Conservation (phyloP, 2,888 invertebrate species). For the Stenolophus ochropezus region DNA sequence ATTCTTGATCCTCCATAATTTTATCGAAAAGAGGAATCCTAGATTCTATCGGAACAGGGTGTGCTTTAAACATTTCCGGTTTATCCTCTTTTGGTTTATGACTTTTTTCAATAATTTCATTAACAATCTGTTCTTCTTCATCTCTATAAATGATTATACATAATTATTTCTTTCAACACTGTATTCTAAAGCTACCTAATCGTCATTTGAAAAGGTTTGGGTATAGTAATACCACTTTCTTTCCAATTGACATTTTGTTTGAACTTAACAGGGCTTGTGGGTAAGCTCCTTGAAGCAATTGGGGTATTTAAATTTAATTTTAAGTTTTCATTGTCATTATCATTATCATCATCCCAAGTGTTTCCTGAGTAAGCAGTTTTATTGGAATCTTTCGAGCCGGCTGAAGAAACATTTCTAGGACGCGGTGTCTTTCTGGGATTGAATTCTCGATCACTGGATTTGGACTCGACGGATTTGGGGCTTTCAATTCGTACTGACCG, state of each 20-base stretch:
- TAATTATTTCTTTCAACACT: conserved; percentile 1
- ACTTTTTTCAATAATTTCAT: conserved; percentile 72
- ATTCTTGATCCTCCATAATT: conserved; percentile 82
- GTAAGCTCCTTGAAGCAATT: conserved; percentile 75
- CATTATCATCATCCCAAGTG: conserved; percentile 67
- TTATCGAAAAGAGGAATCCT: conserved; percentile 83
- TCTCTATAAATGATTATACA: conserved; percentile 74
- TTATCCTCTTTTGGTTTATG: conserved; percentile 71
- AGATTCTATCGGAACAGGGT: conserved; percentile 82
- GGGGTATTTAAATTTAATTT: conserved; percentile 64
- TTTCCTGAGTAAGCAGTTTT: conserved; percentile 62
- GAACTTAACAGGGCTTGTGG: conserved; percentile 75
- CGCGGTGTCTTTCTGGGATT: conserved; percentile 33
- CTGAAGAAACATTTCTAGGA: conserved; percentile 65
- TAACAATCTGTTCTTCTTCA: conserved; percentile 78
- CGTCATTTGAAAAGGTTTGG: conserved; percentile 83
- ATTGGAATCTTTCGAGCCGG: conserved; percentile 66
- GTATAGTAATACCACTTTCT: conserved; percentile 75
- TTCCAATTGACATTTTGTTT: conserved; percentile 69
- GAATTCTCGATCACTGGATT: conserved; percentile 65
- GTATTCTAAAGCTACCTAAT: conserved; percentile 74
- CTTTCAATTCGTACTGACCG: conserved; percentile 72
- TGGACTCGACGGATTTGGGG: conserved; percentile 66
- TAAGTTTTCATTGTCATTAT: conserved; percentile 69
- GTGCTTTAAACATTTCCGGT: conserved; percentile 76